phyloP scores from a whole-genome alignment of 2,113 vertebrate species.

The Rhinogobius similis region DNA sequence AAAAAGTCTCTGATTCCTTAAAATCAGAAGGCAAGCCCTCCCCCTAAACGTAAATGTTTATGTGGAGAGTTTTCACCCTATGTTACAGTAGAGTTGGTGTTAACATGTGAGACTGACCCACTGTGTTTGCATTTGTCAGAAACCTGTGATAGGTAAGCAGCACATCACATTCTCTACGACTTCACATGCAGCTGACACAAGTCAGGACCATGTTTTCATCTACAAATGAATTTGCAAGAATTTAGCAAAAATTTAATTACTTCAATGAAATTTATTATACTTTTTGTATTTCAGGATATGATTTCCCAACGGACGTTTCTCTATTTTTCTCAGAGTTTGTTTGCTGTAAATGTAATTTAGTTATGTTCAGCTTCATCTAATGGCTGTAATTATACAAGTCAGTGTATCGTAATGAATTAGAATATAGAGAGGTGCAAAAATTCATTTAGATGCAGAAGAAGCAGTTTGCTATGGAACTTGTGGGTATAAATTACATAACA shows the following conservation, averaged over 20 bases:
- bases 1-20: background rate
- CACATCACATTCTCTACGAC: constrained; percentile 27
- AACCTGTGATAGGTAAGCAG: constrained; percentile 43
- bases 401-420: too few relatives aligned
- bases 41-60: background rate
- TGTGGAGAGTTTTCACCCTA: background rate
- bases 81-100: constrained; percentile 16
- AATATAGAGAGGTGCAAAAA: too few relatives aligned
- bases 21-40: background rate
- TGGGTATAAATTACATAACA: too few relatives aligned
- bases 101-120: constrained; percentile 36
- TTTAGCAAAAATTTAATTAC: background rate
- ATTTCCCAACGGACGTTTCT: too few relatives aligned
- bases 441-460: too few relatives aligned
- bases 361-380: too few relatives aligned
- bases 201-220: background rate
- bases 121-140: constrained; percentile 53
- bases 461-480: too few relatives aligned
- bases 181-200: background rate
- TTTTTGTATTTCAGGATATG: too few relatives aligned
- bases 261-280: background rate
- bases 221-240: background rate
- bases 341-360: too few relatives aligned
- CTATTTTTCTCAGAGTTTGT: too few relatives aligned
- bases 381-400: too few relatives aligned